A percentile compares a stretch with the other conserved stretches of the same genome.
Conservation (phyloP, 2,113 vertebrate genomes). For the Mugil cephalus region DNA sequence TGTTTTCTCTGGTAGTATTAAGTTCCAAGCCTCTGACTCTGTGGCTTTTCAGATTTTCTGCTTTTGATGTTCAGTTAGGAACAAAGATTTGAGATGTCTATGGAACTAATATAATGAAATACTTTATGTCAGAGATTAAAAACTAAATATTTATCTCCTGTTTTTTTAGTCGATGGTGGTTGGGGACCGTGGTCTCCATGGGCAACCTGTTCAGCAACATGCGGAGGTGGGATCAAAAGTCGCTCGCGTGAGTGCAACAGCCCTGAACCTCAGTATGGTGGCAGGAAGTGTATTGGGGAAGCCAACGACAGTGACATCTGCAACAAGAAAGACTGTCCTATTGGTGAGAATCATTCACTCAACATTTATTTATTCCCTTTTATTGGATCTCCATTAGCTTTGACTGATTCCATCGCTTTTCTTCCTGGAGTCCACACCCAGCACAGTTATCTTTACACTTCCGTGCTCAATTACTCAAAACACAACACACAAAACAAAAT, state of each 20-base stretch:
- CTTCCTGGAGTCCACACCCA: too few relatives aligned
- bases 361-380: too few relatives aligned
- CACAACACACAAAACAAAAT: too few relatives aligned
- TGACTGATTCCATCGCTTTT: too few relatives aligned
- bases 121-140: background rate
- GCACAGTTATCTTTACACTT: too few relatives aligned
- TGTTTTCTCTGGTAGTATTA: slow-evolving; percentile 51
- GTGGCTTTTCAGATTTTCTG: slow-evolving; percentile 3
- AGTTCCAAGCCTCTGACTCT: slow-evolving; percentile 38
- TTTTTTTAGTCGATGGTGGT: slow-evolving; percentile 89
- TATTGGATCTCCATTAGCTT: too few relatives aligned
- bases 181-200: slow-evolving; percentile 98
- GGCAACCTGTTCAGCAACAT: slow-evolving; percentile 93
- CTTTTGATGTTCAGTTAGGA: slow-evolving; percentile 11
- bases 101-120: background rate
- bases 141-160: background rate
- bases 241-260: slow-evolving; percentile 92
- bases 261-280: slow-evolving; percentile 90
- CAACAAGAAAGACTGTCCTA: slow-evolving; percentile 90
- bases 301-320: slow-evolving; percentile 88
- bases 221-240: slow-evolving; percentile 90
- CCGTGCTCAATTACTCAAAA: too few relatives aligned
- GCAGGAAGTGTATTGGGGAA: slow-evolving; percentile 89
- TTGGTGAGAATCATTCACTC: slow-evolving; percentile 83
- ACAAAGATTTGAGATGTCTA: background rate